Base-by-base conservation (phyloP, 2,797 vertebrate species). In the Danio albolineatus region DNA sequence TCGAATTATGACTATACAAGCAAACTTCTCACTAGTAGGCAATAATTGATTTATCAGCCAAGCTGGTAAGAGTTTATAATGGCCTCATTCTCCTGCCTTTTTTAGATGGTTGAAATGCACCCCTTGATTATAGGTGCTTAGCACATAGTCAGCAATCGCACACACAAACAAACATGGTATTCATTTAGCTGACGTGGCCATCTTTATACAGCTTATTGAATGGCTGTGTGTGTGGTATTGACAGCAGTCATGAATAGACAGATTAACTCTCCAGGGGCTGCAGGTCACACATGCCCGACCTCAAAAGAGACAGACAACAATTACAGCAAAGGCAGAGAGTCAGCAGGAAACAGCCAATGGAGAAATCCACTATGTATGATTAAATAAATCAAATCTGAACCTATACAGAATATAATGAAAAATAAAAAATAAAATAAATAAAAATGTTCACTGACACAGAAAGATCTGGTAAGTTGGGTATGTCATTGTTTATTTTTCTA, bases 191-290 rank as follows among this genome's bases (percentile, higher is more conserved):
- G 77, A 79, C 69, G 13, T 62, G 59, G 48, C 16, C 57, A 44
- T 43, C 49, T 64, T 64, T 64, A 64, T 56, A 46, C 48, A 73
- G 57, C 59, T 38, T 21, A 61, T 70, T 70, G 76, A 78, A 71
- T 53, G 76, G 17, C 65, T 53, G 57, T 71, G 77, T 53, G 48
- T 60, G 54, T 0, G 57, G 48, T 79, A 79, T 79, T 79, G 77
- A 72, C 77, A 79, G 46, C 67, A 46, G 77, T 71, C 66, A 62
- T 79, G 77, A 79, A 79, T 79, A 79, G 77, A 62, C 57, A 79
- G 67, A 79, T 72, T 79, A 72, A 64, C 67, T 54, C 5, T 56
- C 54, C 56, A 71, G 44, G 7, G 56, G 69, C 48, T 62, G 49
- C 51, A 46, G 77, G 57, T 62, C 69, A 79, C 69, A 73, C 38